A percentile compares a stretch with the other conserved stretches of the same genome.
These are phyloP conservation scores for Dendrolimus houi DNA, from an alignment of 2,888 invertebrate species.

Conservation along the genomic window DNA sequence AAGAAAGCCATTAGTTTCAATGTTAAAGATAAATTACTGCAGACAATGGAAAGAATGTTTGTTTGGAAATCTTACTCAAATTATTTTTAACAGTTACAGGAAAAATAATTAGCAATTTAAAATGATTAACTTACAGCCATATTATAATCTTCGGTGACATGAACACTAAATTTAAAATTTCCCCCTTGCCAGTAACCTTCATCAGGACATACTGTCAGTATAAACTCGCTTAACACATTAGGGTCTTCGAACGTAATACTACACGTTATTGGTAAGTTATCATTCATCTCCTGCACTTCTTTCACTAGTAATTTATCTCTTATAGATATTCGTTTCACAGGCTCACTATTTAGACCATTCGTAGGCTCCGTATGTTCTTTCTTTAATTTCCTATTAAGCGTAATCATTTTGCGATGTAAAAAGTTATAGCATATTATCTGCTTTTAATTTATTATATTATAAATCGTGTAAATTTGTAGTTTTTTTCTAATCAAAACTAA, in stretches of 20 bases:
- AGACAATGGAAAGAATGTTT: too few relatives aligned
- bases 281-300: slow-evolving; percentile 92
- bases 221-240: slow-evolving; percentile 87
- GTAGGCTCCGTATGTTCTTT: slow-evolving; percentile 72
- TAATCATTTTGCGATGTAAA: slow-evolving; percentile 75
- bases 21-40: too few relatives aligned
- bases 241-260: slow-evolving; percentile 88
- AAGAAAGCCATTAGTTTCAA: too few relatives aligned
- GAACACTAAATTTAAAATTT: slow-evolving; percentile 88
- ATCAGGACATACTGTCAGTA: slow-evolving; percentile 85
- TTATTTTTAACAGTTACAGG: too few relatives aligned
- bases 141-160: slow-evolving; percentile 96
- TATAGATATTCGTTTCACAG: slow-evolving; percentile 80
- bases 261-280: slow-evolving; percentile 88
- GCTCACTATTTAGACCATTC: slow-evolving; percentile 52
- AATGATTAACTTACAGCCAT: slow-evolving; percentile 85
- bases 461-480: background rate
- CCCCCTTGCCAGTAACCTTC: slow-evolving; percentile 95
- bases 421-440: background rate
- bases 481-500: background rate
- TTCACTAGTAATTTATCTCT: slow-evolving; percentile 87
- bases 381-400: slow-evolving; percentile 82
- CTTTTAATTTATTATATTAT: background rate
- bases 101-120: too few relatives aligned
- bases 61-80: too few relatives aligned